Evolutionary conservation across 1,140 invertebrate genomes (phyloP), one percentile per base, ranked within the genome.

Genomic region (Drosophila ficusphila): DNA sequence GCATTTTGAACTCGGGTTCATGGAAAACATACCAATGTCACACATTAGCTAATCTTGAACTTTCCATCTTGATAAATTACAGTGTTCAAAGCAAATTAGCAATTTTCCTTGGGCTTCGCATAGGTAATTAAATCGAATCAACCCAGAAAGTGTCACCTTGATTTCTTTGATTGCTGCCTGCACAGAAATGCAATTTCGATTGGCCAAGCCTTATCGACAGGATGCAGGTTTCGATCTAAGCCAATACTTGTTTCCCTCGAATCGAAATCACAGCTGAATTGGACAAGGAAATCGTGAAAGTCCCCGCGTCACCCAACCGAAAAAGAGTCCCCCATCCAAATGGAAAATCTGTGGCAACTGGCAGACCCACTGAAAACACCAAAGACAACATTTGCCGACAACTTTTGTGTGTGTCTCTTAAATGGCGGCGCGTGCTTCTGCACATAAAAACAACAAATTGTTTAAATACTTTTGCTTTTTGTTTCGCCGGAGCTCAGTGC

Each of bases 281-380:
- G 25, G 34, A 73, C 54, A 54, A 57, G 79, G 65, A 86, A 85
- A 79, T 86, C 79, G 79, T 79, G 79, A 85, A 86, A 86, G 81
- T 86, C 54, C 52, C 29, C 46, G 31, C 52, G 44, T 58, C 53
- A 49, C 76, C 77, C 52, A 83, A 27, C 38, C 21, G 47, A 58
- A n/a, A n/a, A n/a, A n/a, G n/a, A n/a, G n/a, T n/a, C n/a, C n/a
- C n/a, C n/a, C n/a, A n/a, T n/a, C n/a, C n/a, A n/a, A n/a, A n/a
- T n/a, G 36, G 16, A 49, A 61, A 67, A 79, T 76, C 71, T 81
- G 73, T 86, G 70, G 51, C 82, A 76, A 76, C 67, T 79, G 29
- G 53, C 54, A 36, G 79, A 62, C 41, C 54, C 51, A 33, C 25
- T 51, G 51, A 44, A 42, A 56, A 46, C 46, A 67, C 71, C 79